A percentile compares a stretch with the other conserved stretches of the same genome.
Conservation (phyloP, 2,797 vertebrate species). For the Tapera naevia region DNA sequence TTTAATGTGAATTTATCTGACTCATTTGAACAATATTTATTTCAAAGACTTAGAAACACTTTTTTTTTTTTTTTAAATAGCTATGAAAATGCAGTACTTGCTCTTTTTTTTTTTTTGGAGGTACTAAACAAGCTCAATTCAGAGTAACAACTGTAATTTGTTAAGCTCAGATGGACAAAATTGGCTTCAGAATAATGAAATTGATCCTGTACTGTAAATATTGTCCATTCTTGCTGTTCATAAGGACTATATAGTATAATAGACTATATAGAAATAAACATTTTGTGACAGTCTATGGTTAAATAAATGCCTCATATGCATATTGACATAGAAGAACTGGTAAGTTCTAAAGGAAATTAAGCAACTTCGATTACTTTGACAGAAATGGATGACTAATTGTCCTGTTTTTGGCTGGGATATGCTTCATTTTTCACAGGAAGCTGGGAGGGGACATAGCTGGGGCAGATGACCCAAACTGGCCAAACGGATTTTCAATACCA, state of each 20-base stretch:
- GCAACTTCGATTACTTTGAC: neutral
- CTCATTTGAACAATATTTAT: neutral
- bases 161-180: neutral
- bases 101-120: neutral
- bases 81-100: neutral
- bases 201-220: neutral
- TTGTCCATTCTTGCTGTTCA: neutral
- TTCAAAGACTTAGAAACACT: neutral
- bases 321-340: neutral
- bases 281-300: neutral
- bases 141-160: neutral
- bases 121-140: neutral
- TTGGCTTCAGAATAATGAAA: neutral
- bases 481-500: too few relatives aligned
- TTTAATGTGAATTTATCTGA: neutral
- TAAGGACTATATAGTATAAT: neutral
- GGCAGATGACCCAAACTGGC: too few relatives aligned
- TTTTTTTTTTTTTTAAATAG: neutral
- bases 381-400: neutral
- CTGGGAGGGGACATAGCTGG: too few relatives aligned
- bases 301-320: neutral
- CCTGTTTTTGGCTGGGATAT: too few relatives aligned
- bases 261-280: neutral
- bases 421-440: too few relatives aligned
- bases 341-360: neutral